phyloP scores from a whole-genome alignment of 2,888 invertebrate genomes.

The Heliconius hortense region DNA sequence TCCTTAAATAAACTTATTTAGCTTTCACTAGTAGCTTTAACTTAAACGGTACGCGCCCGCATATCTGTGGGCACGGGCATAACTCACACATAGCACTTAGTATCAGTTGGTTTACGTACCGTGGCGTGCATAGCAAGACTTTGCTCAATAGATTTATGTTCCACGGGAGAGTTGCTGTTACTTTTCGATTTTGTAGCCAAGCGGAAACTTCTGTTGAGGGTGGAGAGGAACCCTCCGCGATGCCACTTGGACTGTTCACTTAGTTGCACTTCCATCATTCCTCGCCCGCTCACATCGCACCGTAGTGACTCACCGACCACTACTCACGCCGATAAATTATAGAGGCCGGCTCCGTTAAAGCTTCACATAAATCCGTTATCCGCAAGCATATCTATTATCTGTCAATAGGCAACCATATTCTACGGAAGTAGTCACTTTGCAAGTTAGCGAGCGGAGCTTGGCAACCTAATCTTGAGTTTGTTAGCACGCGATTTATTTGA shows the following conservation, averaged over 20 bases:
- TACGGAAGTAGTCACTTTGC: constrained; percentile 46
- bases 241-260: constrained; percentile 72
- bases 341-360: constrained; percentile 45
- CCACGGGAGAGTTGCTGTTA: constrained; percentile 56
- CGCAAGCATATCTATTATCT: constrained; percentile 45
- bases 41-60: constrained; percentile 27
- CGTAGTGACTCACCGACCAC: constrained; percentile 66
- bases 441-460: constrained; percentile 44
- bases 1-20: constrained; percentile 45
- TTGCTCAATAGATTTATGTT: constrained; percentile 60
- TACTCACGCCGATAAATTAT: constrained; percentile 40
- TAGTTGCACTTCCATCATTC: constrained; percentile 71
- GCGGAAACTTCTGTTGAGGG: constrained; percentile 76
- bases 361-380: constrained; percentile 48
- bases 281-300: constrained; percentile 71
- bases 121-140: constrained; percentile 56
- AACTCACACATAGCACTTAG: constrained; percentile 15
- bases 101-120: constrained; percentile 53
- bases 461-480: constrained; percentile 52
- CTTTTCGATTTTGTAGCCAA: constrained; percentile 64
- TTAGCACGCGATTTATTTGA: constrained; percentile 49
- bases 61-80: constrained; percentile 25
- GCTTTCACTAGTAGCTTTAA: constrained; percentile 42
- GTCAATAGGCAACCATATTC: constrained; percentile 41
- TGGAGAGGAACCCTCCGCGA: constrained; percentile 74